phyloP scores from a whole-genome alignment of 2,888 invertebrate genomes.

The Cephus runcator region DNA sequence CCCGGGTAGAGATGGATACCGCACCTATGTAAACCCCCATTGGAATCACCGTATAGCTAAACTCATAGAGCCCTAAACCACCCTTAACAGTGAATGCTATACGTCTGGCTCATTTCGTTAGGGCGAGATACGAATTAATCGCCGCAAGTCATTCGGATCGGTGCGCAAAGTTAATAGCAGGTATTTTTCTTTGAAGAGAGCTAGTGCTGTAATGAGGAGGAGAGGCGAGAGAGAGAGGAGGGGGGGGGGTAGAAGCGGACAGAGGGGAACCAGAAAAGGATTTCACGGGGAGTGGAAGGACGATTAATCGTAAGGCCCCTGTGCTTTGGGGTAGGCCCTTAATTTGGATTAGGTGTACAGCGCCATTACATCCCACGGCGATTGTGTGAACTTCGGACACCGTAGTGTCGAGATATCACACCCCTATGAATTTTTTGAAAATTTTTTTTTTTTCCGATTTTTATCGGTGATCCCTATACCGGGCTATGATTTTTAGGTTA shows the following conservation, averaged over 20 bases:
- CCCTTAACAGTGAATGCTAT: background rate
- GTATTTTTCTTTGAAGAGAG: background rate
- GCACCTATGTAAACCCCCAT: background rate
- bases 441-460: background rate
- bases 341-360: background rate
- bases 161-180: background rate
- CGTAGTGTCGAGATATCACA: too few species aligned
- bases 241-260: background rate
- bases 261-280: too few species aligned
- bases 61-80: background rate
- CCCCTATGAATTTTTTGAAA: too few species aligned
- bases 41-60: background rate
- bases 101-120: background rate
- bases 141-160: slow-evolving; percentile 3
- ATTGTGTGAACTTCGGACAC: background rate
- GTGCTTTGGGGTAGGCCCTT: background rate
- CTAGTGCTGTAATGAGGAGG: background rate
- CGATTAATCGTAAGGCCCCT: background rate
- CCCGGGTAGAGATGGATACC: background rate
- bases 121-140: background rate
- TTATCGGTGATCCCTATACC: background rate
- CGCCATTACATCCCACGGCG: background rate
- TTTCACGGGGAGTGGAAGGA: background rate
- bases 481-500: background rate
- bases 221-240: background rate